Evolutionary conservation across 2,888 invertebrate genomes (phyloP), one percentile per base, ranked within the genome.

Genomic region (Troides oblongomaculatus): DNA sequence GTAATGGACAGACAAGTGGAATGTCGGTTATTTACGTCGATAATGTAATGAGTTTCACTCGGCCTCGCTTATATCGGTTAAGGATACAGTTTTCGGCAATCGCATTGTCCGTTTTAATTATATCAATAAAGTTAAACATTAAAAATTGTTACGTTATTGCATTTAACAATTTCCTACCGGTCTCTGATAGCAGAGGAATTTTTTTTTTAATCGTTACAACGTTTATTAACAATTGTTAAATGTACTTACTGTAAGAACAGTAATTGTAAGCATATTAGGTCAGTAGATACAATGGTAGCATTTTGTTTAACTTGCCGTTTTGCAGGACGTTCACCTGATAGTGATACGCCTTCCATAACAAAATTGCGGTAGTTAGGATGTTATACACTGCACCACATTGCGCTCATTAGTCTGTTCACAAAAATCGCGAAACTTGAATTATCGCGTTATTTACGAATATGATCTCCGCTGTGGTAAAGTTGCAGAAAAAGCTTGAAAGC

Each of bases 1-100:
- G 23, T 23, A 53, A 50, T 8, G 50, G 30, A 21, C 50, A 18
- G 63, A n/a, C 21, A 7, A 18, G 18, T 46, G 59, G 64, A 36
- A 56, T 57, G 60, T 64, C 66, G 25, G 68, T 59, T 64, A 43
- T 60, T 58, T 66, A 61, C 67, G 67, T 63, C 36, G 64, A 63
- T 50, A 66, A 50, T 61, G 66, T 58, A 63, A 60, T 63, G 68
- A 74, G 73, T 73, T 74, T 73, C 74, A 64, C 73, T 71, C 62
- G 72, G 60, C 74, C 73, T 74, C 69, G 70, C 23, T 25, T 58
- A 67, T 72, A 57, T 74, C 60, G 62, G 72, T 69, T 70, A 67
- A 72, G 68, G 64, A 67, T 70, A 62, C 57, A n/a, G 63, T 66
- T 70, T 70, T 70, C 70, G 70, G 66, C 70, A 66, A 70, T 59